Evolutionary conservation across 2,888 invertebrate species (phyloP).

Genomic region (Cordilura impudica): DNA sequence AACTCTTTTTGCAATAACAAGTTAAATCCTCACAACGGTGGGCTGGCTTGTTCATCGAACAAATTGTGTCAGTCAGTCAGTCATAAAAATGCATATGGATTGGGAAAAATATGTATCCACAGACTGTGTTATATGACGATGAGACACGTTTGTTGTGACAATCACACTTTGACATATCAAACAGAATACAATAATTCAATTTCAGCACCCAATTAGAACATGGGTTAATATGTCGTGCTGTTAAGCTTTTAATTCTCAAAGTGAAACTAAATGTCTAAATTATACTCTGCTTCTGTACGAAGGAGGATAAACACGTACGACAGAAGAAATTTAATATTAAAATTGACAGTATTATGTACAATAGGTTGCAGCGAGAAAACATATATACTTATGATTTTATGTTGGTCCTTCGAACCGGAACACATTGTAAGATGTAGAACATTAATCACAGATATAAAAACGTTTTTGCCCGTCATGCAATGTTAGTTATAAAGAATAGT

Average conservation of each 20-base stretch:
- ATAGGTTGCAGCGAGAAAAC: background rate
- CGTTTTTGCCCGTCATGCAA: too few relatives aligned
- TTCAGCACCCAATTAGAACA: slow-evolving; percentile 52
- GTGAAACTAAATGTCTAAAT: slow-evolving; percentile 52
- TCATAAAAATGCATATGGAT: background rate
- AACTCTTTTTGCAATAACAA: too few relatives aligned
- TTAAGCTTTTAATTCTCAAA: slow-evolving; percentile 55
- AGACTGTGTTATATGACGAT: background rate
- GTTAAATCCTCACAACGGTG: too few relatives aligned
- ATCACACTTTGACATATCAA: slow-evolving; percentile 55
- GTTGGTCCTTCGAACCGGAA: too few relatives aligned
- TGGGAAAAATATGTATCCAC: background rate
- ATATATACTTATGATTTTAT: too few relatives aligned
- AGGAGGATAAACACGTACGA: background rate
- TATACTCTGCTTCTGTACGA: slow-evolving; percentile 11
- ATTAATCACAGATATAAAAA: too few relatives aligned
- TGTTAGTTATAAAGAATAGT: too few relatives aligned
- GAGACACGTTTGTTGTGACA: slow-evolving; percentile 49
- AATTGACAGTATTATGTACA: background rate
- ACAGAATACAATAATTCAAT: slow-evolving; percentile 59
- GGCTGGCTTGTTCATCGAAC: background rate
- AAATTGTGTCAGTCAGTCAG: background rate
- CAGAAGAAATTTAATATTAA: too few relatives aligned
- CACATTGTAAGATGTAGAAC: too few relatives aligned
- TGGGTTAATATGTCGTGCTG: slow-evolving; percentile 45